Evolutionary conservation across 2,113 vertebrate species (phyloP).

Genomic region (Paratilapia polleni): DNA sequence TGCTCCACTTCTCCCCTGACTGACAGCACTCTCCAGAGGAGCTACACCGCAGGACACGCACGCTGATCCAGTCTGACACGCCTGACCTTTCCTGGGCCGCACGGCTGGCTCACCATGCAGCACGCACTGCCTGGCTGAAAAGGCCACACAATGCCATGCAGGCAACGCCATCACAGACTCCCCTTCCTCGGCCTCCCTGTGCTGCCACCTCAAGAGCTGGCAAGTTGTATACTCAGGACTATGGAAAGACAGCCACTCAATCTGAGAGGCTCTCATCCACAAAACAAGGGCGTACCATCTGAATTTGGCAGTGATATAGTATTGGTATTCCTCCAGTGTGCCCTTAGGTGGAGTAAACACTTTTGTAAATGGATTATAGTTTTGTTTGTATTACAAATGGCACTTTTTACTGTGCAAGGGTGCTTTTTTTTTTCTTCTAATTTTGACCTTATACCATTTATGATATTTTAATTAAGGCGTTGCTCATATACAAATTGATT

Average conservation of each 20-base stretch:
- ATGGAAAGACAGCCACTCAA: constrained; percentile 52
- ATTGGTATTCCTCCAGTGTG: constrained; percentile 34
- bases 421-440: background rate
- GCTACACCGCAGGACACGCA: constrained; percentile 54
- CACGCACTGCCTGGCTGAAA: constrained; percentile 57
- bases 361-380: constrained; percentile 34
- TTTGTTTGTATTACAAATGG: constrained; percentile 5
- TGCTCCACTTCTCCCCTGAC: constrained; percentile 67
- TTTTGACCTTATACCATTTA: constrained; percentile 31
- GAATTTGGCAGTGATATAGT: constrained; percentile 48
- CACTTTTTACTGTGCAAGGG: background rate
- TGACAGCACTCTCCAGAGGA: constrained; percentile 69
- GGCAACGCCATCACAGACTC: constrained; percentile 33
- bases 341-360: constrained; percentile 17
- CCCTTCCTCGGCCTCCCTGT: background rate
- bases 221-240: constrained; percentile 41
- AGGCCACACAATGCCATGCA: constrained; percentile 67
- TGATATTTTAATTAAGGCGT: constrained; percentile 47
- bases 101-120: constrained; percentile 36
- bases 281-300: constrained; percentile 54
- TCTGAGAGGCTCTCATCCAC: constrained; percentile 52
- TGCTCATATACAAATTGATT: constrained; percentile 38
- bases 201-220: constrained; percentile 27
- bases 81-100: constrained; percentile 78
- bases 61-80: constrained; percentile 77